Evolutionary conservation across 53 echinoderm and acorn worm species (phyloP).

Genomic region (Hippasteria phrygiana): DNA sequence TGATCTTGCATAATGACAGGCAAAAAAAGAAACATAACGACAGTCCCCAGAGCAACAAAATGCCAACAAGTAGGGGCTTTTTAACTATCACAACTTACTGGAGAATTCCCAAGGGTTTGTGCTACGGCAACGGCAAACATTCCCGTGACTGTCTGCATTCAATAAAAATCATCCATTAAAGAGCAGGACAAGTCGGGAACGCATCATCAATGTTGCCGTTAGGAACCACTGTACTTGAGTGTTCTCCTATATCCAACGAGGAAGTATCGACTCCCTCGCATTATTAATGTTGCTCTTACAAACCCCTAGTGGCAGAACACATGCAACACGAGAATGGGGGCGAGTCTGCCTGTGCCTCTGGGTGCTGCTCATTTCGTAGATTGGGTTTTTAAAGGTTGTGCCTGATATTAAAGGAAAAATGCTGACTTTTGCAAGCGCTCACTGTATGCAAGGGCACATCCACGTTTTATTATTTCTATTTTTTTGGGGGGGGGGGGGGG

Average conservation of each 20-base stretch:
- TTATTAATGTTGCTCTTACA: constrained; percentile 37
- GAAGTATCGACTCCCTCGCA: constrained; percentile 45
- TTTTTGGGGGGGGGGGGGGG: too few species aligned
- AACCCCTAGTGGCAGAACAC: not conserved
- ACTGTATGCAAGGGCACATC: too few species aligned
- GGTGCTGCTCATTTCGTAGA: too few species aligned
- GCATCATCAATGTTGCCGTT: constrained; percentile 16
- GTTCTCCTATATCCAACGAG: constrained; percentile 29
- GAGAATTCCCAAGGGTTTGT: not conserved
- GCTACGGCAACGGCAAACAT: not conserved
- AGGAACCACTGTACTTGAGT: constrained; percentile 3
- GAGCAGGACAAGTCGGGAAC: not conserved
- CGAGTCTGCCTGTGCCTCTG: too few species aligned
- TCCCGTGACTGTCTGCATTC: not conserved
- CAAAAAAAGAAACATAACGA: too few species aligned
- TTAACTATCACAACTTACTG: not conserved
- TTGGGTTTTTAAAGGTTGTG: too few species aligned
- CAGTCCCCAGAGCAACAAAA: too few species aligned
- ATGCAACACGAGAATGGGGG: not conserved
- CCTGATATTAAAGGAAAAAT: too few species aligned
- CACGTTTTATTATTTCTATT: too few species aligned
- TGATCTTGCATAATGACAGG: too few species aligned
- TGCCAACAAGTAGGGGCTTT: too few species aligned
- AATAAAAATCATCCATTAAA: not conserved
- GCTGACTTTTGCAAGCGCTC: too few species aligned